Conservation (phyloP, 2,888 invertebrate genomes). For the Phyto melanocephala region DNA sequence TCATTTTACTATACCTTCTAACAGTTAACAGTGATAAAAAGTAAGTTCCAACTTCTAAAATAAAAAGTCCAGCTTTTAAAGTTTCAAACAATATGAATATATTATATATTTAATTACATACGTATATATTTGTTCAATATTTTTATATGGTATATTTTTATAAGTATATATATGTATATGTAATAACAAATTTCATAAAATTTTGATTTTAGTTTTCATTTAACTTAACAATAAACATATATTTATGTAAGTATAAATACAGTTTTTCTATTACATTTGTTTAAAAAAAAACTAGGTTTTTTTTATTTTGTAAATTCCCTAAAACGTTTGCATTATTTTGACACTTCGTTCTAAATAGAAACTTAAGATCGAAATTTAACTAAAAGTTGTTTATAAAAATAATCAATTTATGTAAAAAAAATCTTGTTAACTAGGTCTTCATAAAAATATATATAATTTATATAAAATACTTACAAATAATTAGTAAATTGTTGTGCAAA, state of each 20-base stretch:
- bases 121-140: neutral
- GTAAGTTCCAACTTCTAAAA: too few relatives aligned
- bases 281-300: conserved; percentile 41
- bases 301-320: conserved; percentile 61
- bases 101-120: conserved; percentile 23
- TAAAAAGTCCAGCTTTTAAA: neutral
- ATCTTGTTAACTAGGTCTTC: neutral
- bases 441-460: neutral
- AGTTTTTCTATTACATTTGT: neutral
- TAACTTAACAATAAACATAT: neutral
- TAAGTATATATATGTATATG: conserved; percentile 3
- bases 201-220: neutral
- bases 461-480: neutral
- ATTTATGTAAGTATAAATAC: neutral
- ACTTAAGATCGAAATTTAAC: conserved; percentile 15
- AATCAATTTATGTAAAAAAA: neutral
- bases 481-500: neutral
- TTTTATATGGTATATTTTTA: too few relatives aligned
- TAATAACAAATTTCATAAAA: neutral
- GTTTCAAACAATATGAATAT: conserved; percentile 20
- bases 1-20: too few relatives aligned
- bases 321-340: conserved; percentile 54
- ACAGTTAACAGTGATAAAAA: too few relatives aligned
- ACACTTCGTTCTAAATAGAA: conserved; percentile 1
- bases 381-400: neutral